phyloP scores from a whole-genome alignment of 1,140 invertebrate species.

The Drosophila seguyi region DNA sequence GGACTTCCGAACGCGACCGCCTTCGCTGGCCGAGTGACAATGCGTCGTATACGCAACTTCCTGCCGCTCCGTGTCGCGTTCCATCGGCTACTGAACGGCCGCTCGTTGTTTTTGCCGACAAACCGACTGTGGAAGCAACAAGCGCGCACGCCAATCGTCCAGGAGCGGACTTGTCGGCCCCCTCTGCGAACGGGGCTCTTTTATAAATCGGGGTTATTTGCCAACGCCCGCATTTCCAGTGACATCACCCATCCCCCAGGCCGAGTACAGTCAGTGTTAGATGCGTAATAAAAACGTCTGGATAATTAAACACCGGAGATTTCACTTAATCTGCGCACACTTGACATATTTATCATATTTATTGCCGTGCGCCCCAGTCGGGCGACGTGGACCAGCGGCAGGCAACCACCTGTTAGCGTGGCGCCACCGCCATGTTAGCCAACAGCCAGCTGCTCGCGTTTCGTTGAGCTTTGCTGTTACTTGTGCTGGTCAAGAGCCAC shows the following conservation, averaged over 20 bases:
- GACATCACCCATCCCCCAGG: constrained; percentile 38
- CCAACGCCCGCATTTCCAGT: constrained; percentile 1
- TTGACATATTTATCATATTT: constrained; percentile 62
- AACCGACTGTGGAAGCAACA: constrained; percentile 54
- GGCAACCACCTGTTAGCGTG: constrained; percentile 69
- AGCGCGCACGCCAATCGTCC: constrained; percentile 43
- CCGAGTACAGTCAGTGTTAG: constrained; percentile 50
- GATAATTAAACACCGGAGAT: constrained; percentile 59
- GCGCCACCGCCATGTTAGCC: constrained; percentile 37
- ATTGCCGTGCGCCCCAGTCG: constrained; percentile 11
- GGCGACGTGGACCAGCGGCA: constrained; percentile 44
- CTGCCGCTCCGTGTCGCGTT: constrained; percentile 75
- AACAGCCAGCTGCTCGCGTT: constrained; percentile 25
- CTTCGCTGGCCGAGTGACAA: constrained; percentile 32
- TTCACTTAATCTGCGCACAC: constrained; percentile 41
- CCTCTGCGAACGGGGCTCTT: background rate
- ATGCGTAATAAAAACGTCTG: constrained; percentile 69
- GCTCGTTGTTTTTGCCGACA: constrained; percentile 40
- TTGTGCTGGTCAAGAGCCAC: background rate
- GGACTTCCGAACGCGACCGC: constrained; percentile 41
- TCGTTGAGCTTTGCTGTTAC: constrained; percentile 37
- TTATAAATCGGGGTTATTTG: constrained; percentile 27
- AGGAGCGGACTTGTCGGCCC: constrained; percentile 28
- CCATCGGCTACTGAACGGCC: constrained; percentile 74
- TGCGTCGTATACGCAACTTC: constrained; percentile 78